Conservation (phyloP, 2,888 invertebrate genomes). For the Temnothorax ravouxi region DNA sequence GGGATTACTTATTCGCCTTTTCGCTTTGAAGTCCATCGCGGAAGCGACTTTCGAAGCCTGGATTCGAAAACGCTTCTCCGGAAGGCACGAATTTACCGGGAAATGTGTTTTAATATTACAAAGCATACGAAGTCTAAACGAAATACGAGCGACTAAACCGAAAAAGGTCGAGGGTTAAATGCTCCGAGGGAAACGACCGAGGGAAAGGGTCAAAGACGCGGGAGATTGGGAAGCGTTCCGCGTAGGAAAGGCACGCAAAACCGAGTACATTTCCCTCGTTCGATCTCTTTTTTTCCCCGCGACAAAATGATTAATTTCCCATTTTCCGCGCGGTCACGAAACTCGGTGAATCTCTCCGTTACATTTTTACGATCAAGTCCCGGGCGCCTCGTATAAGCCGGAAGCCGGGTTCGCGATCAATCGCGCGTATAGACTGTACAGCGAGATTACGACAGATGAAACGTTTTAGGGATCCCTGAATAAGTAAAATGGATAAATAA, state of each 20-base stretch:
- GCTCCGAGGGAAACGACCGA: constrained; percentile 69
- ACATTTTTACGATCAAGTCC: constrained; percentile 34
- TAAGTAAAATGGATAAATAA: constrained; percentile 15
- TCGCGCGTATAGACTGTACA: constrained; percentile 30
- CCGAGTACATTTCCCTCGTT: constrained; percentile 1
- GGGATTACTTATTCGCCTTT: constrained; percentile 2
- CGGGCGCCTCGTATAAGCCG: constrained; percentile 48
- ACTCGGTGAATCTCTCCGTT: constrained; percentile 17
- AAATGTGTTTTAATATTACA: constrained; percentile 46
- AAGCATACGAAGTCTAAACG: constrained; percentile 42
- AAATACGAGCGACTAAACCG: constrained; percentile 62
- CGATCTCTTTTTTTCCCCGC: background rate
- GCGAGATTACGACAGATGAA: constrained; percentile 41
- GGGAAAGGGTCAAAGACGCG: constrained; percentile 66
- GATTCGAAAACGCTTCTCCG: constrained; percentile 12
- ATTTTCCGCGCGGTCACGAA: constrained; percentile 39
- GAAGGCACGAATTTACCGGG: background rate
- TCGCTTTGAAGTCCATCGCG: constrained; percentile 2
- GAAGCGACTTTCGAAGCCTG: background rate
- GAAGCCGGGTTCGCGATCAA: constrained; percentile 30
- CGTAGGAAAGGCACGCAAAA: background rate
- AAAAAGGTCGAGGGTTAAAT: constrained; percentile 70
- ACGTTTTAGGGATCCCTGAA: constrained; percentile 19
- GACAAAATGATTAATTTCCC: constrained; percentile 54
- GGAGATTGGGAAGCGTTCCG: constrained; percentile 57